Evolutionary conservation across 2,888 invertebrate genomes (phyloP).

Genomic region (Apotomis turbidana): DNA sequence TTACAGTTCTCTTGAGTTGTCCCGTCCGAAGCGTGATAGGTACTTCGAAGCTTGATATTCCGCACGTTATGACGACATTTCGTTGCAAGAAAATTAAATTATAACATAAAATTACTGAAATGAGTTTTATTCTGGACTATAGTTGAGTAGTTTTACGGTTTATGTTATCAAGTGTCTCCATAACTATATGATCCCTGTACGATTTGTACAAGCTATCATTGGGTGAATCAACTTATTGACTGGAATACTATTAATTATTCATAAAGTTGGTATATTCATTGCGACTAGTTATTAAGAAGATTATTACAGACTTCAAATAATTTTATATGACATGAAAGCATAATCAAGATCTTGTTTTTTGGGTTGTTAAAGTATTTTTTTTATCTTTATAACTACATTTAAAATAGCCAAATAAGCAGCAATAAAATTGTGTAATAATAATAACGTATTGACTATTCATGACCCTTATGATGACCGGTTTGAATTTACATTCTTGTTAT

Average conservation of each 20-base stretch:
- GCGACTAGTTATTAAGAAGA: background rate
- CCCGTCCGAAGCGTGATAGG: too few species aligned
- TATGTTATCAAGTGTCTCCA: background rate
- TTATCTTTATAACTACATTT: constrained; percentile 5
- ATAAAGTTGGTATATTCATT: constrained; percentile 5
- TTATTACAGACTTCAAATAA: background rate
- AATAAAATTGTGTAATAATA: background rate
- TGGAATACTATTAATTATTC: background rate
- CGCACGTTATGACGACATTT: too few species aligned
- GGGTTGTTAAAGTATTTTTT: background rate
- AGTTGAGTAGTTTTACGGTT: too few species aligned
- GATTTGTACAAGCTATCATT: background rate
- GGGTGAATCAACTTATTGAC: constrained; percentile 17
- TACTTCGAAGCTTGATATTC: too few species aligned
- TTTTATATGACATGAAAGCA: too few species aligned
- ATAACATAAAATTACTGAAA: too few species aligned
- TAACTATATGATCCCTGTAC: background rate
- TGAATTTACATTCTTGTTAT: background rate
- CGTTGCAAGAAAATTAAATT: too few species aligned
- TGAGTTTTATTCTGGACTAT: too few species aligned
- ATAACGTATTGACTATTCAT: background rate
- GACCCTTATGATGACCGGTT: background rate
- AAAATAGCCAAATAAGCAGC: constrained; percentile 13
- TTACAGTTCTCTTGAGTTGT: too few species aligned
- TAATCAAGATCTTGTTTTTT: background rate